phyloP scores from a whole-genome alignment of 1,140 invertebrate genomes.

The Trachymyrmex cornetzi region DNA sequence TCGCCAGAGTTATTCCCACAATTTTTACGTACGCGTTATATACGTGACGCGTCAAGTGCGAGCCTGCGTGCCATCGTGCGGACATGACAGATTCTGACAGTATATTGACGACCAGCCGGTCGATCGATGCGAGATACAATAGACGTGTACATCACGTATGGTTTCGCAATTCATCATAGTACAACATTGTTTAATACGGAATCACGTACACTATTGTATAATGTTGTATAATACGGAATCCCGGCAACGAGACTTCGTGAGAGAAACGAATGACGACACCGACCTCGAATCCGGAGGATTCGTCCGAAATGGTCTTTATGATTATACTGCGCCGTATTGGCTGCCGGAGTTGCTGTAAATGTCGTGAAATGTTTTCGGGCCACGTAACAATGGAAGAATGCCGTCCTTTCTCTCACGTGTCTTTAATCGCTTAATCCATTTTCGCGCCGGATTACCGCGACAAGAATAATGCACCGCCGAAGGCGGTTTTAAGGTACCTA shows the following conservation, averaged over 20 bases:
- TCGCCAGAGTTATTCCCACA: not conserved
- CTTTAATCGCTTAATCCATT: conserved; percentile 41
- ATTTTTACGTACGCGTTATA: conserved; percentile 39
- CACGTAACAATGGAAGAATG: conserved; percentile 30
- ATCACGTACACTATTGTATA: no score
- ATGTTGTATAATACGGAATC: not conserved
- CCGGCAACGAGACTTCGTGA: not conserved
- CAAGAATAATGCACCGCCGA: not conserved
- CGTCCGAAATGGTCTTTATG: not conserved
- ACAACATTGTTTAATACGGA: not conserved
- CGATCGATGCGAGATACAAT: not conserved
- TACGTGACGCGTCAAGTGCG: not conserved
- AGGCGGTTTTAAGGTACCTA: conserved; percentile 39
- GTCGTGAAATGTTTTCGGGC: not conserved
- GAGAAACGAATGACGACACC: no score
- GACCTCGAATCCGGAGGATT: not conserved
- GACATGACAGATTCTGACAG: not conserved
- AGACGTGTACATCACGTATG: not conserved
- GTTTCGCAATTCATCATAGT: no score
- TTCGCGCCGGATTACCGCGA: conserved; percentile 22
- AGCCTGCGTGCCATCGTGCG: not conserved
- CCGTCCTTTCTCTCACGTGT: not conserved
- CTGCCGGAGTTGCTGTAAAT: not conserved
- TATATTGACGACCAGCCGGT: not conserved
- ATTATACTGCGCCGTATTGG: no score